Conservation (phyloP, 2,888 invertebrate species). For the Dasypolia templi region DNA sequence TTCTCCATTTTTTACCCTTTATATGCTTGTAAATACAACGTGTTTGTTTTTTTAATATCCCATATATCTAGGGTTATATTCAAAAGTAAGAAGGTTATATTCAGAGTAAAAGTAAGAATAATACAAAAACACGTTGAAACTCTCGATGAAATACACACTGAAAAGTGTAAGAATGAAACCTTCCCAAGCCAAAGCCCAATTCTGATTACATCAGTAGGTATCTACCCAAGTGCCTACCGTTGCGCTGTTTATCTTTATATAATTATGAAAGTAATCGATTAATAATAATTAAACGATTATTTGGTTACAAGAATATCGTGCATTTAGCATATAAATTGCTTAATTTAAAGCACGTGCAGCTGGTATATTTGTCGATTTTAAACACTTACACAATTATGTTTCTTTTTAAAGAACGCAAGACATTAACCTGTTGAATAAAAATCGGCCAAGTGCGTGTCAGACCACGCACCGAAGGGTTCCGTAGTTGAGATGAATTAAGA, state of each 20-base stretch:
- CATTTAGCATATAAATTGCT: background rate
- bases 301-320: background rate
- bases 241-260: background rate
- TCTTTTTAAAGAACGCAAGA: background rate
- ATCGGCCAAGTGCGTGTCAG: too few species aligned
- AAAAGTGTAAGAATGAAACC: background rate
- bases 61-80: too few species aligned
- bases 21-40: too few species aligned
- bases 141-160: background rate
- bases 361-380: background rate
- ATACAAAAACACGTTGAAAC: too few species aligned
- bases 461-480: too few species aligned
- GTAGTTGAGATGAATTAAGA: too few species aligned
- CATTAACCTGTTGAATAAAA: background rate
- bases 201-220: background rate
- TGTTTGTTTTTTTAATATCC: too few species aligned
- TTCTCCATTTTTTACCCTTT: too few species aligned
- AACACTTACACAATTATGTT: background rate
- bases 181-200: background rate
- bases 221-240: background rate
- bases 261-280: background rate
- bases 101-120: too few species aligned
- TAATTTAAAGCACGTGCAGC: background rate
- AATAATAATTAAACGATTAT: conserved; percentile 1
- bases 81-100: too few species aligned